Percentiles rank a stretch among this genome's conserved stretches.
Conservation (phyloP, 2,888 invertebrate genomes). For the Epicampocera succincta region DNA sequence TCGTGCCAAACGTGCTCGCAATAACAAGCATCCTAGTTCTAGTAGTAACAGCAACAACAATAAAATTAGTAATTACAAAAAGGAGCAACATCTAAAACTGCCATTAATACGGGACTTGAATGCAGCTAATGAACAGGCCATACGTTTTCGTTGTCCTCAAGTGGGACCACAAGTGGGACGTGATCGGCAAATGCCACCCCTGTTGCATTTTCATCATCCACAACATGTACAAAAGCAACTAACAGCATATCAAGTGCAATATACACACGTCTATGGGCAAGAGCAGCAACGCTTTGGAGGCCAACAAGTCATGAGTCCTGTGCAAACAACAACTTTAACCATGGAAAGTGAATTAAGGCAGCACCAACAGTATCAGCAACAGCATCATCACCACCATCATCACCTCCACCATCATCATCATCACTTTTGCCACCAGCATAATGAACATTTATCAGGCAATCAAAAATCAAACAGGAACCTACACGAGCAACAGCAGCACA, state of each 20-base stretch:
- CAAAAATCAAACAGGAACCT: conserved; percentile 65
- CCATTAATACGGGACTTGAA: conserved; percentile 74
- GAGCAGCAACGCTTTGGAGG: conserved; percentile 12
- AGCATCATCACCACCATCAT: conserved; percentile 56
- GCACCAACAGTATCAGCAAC: conserved; percentile 25
- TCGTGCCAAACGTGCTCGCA: conserved; percentile 65
- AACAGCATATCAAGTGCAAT: conserved; percentile 69
- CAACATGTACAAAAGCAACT: conserved; percentile 73
- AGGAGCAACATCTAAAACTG: conserved; percentile 61
- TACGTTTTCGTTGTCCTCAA: conserved; percentile 79
- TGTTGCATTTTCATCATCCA: conserved; percentile 79
- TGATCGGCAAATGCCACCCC: conserved; percentile 75
- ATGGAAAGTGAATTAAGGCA: conserved; percentile 64
- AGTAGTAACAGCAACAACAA: conserved; percentile 49
- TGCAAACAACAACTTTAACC: conserved; percentile 63
- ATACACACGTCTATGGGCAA: conserved; percentile 50
- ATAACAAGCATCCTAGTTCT: conserved; percentile 58
- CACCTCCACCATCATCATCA: conserved; percentile 48
- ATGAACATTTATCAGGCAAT: conserved; percentile 61
- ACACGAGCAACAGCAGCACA: conserved; percentile 55
- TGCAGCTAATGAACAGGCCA: conserved; percentile 78
- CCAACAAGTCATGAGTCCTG: conserved; percentile 56
- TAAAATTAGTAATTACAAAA: conserved; percentile 45
- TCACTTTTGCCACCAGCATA: conserved; percentile 32
- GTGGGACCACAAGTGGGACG: conserved; percentile 78